Evolutionary conservation across 2,888 invertebrate genomes (phyloP).

Genomic region (Tineola bisselliella): DNA sequence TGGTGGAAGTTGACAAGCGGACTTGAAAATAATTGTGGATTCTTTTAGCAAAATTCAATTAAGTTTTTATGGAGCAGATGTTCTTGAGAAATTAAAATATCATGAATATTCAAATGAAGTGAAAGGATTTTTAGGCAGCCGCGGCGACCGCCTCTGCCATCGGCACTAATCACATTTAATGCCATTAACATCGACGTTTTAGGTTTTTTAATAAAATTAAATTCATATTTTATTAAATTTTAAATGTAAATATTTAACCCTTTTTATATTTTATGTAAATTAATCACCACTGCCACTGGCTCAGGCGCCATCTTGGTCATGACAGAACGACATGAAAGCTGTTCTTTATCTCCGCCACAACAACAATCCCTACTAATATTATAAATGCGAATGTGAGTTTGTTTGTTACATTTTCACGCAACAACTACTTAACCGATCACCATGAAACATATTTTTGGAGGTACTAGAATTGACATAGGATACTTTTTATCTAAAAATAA

Average conservation of each 20-base stretch:
- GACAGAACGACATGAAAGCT: too few species aligned
- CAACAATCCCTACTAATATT: too few species aligned
- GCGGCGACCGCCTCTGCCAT: neutral
- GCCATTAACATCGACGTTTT: conserved; percentile 3
- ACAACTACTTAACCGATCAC: too few species aligned
- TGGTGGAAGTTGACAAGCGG: neutral
- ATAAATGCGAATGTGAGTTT: too few species aligned
- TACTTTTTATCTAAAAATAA: too few species aligned
- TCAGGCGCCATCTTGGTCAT: too few species aligned
- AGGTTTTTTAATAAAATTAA: neutral
- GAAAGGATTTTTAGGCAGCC: conserved; percentile 10
- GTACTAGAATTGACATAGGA: too few species aligned
- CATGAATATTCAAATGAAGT: conserved; percentile 11
- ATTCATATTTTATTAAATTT: neutral
- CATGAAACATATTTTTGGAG: too few species aligned
- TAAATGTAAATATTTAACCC: neutral
- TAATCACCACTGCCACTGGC: too few species aligned
- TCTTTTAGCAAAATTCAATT: conserved; percentile 9
- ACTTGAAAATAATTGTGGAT: conserved; percentile 1
- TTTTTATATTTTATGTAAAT: too few species aligned
- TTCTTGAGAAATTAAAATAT: conserved; percentile 11
- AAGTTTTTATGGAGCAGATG: conserved; percentile 13
- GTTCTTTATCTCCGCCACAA: too few species aligned
- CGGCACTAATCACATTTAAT: conserved; percentile 3
- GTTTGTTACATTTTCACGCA: too few species aligned